These are phyloP conservation scores for Coregonus suidteri DNA, from an alignment of 2,797 vertebrate genomes.

Conservation along the genomic window DNA sequence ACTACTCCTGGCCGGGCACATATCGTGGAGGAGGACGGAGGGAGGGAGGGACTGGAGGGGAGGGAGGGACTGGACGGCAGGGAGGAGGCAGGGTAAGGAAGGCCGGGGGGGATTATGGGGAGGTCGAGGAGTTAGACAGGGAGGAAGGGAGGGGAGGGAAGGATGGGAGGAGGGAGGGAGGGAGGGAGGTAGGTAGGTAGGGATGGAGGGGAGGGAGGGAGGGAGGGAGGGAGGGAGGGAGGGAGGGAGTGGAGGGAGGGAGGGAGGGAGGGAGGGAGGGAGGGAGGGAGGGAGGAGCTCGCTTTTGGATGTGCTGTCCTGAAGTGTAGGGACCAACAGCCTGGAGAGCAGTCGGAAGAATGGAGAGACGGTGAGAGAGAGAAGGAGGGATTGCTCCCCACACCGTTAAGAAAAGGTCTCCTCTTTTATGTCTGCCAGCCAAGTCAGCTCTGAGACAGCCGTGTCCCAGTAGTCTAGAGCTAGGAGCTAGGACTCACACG, in stretches of 20 bases:
- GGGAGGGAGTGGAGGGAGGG: too few species aligned
- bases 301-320: neutral
- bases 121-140: too few species aligned
- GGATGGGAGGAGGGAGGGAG: constrained; percentile 46
- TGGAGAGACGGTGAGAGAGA: neutral
- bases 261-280: constrained; percentile 50
- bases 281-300: too few species aligned
- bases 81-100: neutral
- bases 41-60: neutral
- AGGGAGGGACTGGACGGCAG: constrained; percentile 10
- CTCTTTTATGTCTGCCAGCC: constrained; percentile 70
- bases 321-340: constrained; percentile 8
- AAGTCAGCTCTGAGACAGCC: constrained; percentile 70
- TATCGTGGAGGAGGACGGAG: neutral
- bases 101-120: too few species aligned
- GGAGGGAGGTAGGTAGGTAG: too few species aligned
- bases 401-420: constrained; percentile 66
- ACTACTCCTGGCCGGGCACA: constrained; percentile 38
- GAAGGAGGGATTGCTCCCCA: constrained; percentile 60
- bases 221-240: constrained; percentile 9
- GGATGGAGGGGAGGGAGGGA: too few species aligned
- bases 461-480: constrained; percentile 38
- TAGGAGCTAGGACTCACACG: too few species aligned
- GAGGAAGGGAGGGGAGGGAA: neutral
- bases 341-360: constrained; percentile 30